Conservation (phyloP, 2,113 vertebrate genomes). For the Spermophilus dauricus region DNA sequence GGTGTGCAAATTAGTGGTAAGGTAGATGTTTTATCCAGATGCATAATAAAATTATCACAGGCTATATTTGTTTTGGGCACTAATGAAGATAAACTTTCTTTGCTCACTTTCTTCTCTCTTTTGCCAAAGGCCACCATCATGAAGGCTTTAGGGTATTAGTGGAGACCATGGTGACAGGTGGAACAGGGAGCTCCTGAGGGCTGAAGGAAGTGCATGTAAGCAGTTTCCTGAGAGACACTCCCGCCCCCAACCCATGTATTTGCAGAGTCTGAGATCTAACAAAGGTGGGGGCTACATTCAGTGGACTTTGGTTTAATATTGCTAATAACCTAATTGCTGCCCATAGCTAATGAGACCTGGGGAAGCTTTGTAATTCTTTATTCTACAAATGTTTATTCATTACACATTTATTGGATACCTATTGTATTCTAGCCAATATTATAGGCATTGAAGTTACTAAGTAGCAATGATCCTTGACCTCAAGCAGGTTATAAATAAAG, state of each 20-base stretch:
- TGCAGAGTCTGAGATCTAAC: neutral
- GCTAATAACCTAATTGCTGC: neutral
- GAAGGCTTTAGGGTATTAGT: neutral
- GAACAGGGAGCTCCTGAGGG: neutral
- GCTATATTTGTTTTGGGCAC: neutral
- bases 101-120: neutral
- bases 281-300: neutral
- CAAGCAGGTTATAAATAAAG: neutral
- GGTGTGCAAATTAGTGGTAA: neutral
- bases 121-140: neutral
- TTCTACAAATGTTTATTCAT: neutral
- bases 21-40: neutral
- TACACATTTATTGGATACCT: neutral
- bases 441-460: neutral
- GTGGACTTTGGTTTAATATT: neutral
- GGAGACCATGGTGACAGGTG: neutral
- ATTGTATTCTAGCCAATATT: neutral
- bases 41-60: neutral
- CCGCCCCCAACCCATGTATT: neutral
- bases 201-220: neutral
- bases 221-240: neutral
- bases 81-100: neutral
- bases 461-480: neutral
- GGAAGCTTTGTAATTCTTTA: neutral
- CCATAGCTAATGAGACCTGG: neutral